Evolutionary conservation across 2,113 vertebrate species (phyloP), one percentile per base, ranked within the genome.

Genomic region (Coreoperca whiteheadi): DNA sequence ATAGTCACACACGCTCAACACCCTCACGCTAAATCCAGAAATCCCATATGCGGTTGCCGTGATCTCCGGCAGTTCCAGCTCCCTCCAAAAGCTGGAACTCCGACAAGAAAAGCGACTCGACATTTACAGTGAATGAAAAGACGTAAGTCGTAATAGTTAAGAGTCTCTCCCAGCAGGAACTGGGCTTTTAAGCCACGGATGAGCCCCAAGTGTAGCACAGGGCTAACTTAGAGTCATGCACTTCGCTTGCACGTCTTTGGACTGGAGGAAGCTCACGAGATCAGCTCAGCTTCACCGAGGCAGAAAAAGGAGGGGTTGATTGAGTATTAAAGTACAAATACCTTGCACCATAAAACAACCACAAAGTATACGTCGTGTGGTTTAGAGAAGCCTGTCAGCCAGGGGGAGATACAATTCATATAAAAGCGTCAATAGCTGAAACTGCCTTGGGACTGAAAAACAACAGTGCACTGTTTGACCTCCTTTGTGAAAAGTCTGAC

Each of bases 11-110:
- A 8, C 37, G n/a, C n/a, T n/a, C n/a, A n/a, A n/a, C n/a, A n/a
- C n/a, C 25, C 56, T 16, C 64, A 43, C 34, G n/a, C 63, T 67
- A 51, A 67, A 53, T 63, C 15, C 67, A 60, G 30, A 54, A 71
- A 41, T 63, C 23, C 46, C 43, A 59, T 10, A n/a, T 28, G 4
- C 32, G 4, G 32, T 48, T 46, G 12, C 54, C 15, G 16, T 14
- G 25, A 60, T 61, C 8, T 18, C 6, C 32, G 6, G 32, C 25
- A 14, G 7, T 41, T 41, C 8, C 39, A 41, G 39, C 39, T 41
- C 32, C 4, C 32, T 32, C 32, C 32, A 32, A 32, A 32, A 32
- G 32, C 32, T 32, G 4, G 8, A 39, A 39, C 7, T 37, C 34
- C 4, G 4, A 37, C 4, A 37, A 37, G 34, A 37, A 4, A 37